A percentile compares a stretch with the other conserved stretches of the same genome.
These are phyloP conservation scores for Pseudobourletiella spinata DNA, from an alignment of 1,140 invertebrate species.

Conservation along the genomic window DNA sequence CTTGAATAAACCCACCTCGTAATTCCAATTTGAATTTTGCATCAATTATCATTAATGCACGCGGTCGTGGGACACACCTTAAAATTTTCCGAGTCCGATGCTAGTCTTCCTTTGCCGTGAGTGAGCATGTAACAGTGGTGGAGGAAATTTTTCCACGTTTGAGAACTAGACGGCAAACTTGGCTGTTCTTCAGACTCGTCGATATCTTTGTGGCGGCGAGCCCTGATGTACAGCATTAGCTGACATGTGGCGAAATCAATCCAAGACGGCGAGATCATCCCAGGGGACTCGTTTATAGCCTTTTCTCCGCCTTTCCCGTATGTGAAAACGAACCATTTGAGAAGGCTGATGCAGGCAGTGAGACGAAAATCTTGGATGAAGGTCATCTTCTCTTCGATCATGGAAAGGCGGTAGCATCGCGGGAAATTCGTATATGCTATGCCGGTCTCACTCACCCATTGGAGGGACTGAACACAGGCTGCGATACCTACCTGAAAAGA, in stretches of 20 bases:
- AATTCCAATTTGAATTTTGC: not conserved
- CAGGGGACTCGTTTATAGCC: slow-evolving; percentile 16
- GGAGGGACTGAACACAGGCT: slow-evolving; percentile 68
- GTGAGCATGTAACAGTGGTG: slow-evolving; percentile 60
- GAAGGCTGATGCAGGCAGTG: slow-evolving; percentile 70
- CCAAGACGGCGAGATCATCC: slow-evolving; percentile 36
- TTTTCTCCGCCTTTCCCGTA: slow-evolving; percentile 37
- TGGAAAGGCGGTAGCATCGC: slow-evolving; percentile 73
- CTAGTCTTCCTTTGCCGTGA: slow-evolving; percentile 51
- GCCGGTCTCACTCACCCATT: slow-evolving; percentile 76
- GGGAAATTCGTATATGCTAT: slow-evolving; percentile 66
- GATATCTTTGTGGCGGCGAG: slow-evolving; percentile 71
- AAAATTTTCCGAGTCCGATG: slow-evolving; percentile 8
- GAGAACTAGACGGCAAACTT: slow-evolving; percentile 23
- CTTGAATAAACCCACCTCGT: not conserved
- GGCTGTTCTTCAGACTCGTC: slow-evolving; percentile 44
- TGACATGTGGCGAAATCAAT: slow-evolving; percentile 23
- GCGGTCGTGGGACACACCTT: not conserved
- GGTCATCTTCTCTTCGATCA: slow-evolving; percentile 72
- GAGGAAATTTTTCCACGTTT: slow-evolving; percentile 36
- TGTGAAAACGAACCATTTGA: slow-evolving; percentile 61
- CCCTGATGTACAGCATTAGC: slow-evolving; percentile 62
- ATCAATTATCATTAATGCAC: not conserved
- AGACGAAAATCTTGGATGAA: slow-evolving; percentile 83
- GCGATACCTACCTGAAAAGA: slow-evolving; percentile 58